Conservation (phyloP, 2,797 vertebrate genomes). For the Acridotheres tristis region DNA sequence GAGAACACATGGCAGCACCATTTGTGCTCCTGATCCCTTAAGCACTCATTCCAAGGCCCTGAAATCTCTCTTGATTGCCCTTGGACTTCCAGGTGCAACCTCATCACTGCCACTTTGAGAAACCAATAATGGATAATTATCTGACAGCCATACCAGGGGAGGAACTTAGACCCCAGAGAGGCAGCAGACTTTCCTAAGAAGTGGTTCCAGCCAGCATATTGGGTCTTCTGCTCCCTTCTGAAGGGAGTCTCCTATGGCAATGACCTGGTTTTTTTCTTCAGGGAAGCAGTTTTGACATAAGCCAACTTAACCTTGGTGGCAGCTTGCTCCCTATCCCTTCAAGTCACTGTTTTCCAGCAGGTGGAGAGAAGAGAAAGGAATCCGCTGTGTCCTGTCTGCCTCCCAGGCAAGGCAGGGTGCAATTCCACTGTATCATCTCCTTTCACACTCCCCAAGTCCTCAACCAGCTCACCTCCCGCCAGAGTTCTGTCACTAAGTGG, state of each 20-base stretch:
- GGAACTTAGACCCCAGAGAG: not conserved
- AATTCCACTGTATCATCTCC: not conserved
- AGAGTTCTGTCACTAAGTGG: not conserved
- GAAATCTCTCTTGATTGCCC: not conserved
- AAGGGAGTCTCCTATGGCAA: not conserved
- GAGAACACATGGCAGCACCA: not conserved
- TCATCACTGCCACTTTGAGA: not conserved
- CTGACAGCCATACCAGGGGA: not conserved
- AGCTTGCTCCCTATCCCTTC: not conserved
- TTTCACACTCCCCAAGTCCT: not conserved
- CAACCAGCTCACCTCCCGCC: not conserved
- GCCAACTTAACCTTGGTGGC: not conserved
- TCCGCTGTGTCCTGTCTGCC: not conserved
- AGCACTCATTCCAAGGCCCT: not conserved
- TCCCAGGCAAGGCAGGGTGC: not conserved
- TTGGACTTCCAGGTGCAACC: not conserved
- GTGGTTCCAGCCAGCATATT: not conserved
- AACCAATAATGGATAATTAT: not conserved
- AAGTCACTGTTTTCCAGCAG: not conserved
- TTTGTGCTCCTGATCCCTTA: not conserved
- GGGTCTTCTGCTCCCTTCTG: not conserved
- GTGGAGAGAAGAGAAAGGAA: not conserved
- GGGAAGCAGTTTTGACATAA: not conserved
- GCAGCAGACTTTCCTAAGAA: not conserved
- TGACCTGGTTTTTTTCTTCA: not conserved